Conservation (phyloP, 2,113 vertebrate genomes). For the Atlantisia rogersi region DNA sequence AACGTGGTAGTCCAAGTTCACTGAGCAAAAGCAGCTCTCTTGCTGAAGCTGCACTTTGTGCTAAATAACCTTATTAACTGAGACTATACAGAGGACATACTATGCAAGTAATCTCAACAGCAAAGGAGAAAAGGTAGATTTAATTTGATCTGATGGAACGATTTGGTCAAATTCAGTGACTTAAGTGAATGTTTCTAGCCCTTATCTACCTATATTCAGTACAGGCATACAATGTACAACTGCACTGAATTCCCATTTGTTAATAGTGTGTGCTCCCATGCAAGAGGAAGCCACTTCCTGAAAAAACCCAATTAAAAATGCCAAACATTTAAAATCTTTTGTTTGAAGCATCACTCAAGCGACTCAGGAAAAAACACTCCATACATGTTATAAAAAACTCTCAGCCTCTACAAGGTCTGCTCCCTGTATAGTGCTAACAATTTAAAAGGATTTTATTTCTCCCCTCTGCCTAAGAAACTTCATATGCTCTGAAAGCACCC, state of each 20-base stretch:
- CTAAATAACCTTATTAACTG: conserved; percentile 70
- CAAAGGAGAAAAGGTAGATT: conserved; percentile 51
- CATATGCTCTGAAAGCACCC: conserved; percentile 47
- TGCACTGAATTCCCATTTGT: conserved; percentile 30
- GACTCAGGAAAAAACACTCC: not conserved
- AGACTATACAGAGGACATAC: conserved; percentile 67
- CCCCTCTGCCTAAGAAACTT: conserved; percentile 54
- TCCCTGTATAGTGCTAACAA: not conserved
- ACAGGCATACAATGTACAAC: not conserved
- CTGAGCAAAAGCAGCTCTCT: conserved; percentile 74
- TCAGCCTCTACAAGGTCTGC: not conserved
- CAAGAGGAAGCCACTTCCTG: not conserved
- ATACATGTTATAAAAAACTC: not conserved
- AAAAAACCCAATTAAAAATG: not conserved
- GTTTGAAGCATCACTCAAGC: conserved; percentile 1
- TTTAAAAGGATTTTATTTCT: conserved; percentile 40
- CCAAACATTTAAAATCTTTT: not conserved
- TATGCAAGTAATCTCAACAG: conserved; percentile 58
- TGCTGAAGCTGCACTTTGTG: conserved; percentile 66
- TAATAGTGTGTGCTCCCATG: not conserved
- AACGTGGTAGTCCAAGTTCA: conserved; percentile 69
- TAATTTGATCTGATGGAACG: conserved; percentile 25
- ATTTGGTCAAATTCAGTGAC: conserved; percentile 57
- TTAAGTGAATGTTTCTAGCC: conserved; percentile 59
- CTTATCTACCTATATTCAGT: conserved; percentile 60